Conservation (phyloP, 2,113 vertebrate genomes). For the Tragelaphus imberbis region DNA sequence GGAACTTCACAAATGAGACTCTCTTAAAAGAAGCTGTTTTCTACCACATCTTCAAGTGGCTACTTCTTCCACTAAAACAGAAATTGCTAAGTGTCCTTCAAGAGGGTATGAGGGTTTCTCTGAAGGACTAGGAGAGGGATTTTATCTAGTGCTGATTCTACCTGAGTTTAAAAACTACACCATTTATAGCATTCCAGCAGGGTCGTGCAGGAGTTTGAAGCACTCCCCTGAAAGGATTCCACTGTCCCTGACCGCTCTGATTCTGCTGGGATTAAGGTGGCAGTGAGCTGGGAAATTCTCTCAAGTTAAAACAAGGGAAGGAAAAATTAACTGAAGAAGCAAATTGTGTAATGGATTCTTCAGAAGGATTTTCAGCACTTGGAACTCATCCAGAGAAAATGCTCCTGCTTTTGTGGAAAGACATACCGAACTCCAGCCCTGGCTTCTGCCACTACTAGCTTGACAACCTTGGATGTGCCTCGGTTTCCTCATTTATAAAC, state of each 20-base stretch:
- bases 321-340: background rate
- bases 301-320: background rate
- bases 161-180: conserved; percentile 1
- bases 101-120: conserved; percentile 4
- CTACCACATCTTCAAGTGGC: background rate
- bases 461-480: background rate
- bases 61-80: conserved; percentile 38
- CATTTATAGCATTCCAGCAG: background rate
- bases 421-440: background rate
- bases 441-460: background rate
- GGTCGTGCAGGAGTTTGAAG: background rate
- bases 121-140: conserved; percentile 1
- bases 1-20: background rate
- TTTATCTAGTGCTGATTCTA: conserved; percentile 39
- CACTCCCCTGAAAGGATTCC: background rate
- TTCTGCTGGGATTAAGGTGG: background rate
- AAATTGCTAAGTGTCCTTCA: conserved; percentile 52
- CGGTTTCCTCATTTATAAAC: background rate
- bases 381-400: background rate
- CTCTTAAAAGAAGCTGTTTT: conserved; percentile 32
- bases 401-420: background rate
- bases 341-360: background rate
- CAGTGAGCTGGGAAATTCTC: background rate
- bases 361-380: background rate
- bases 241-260: background rate